Evolutionary conservation across 2,797 vertebrate species (phyloP).

Genomic region (Labeo calbasu): DNA sequence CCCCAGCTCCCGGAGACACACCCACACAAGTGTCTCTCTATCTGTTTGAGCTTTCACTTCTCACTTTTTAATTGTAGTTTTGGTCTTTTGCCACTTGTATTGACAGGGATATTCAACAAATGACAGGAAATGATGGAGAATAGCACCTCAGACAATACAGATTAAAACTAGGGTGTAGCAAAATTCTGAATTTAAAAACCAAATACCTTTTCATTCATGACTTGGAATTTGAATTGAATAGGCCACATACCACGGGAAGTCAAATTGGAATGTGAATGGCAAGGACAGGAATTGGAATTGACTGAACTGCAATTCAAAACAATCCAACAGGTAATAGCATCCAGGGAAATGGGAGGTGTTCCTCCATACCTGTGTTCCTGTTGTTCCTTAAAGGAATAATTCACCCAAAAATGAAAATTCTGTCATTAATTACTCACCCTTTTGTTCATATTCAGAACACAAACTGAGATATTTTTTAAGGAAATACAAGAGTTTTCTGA

Average conservation of each 20-base stretch:
- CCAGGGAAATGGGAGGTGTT: background rate
- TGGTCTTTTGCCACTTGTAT: background rate
- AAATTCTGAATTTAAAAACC: background rate
- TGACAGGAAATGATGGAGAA: background rate
- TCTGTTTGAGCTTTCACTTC: background rate
- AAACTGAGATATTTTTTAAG: too few species aligned
- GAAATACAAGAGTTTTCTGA: too few species aligned
- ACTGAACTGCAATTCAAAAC: slow-evolving; percentile 3
- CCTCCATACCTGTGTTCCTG: background rate
- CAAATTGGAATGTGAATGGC: slow-evolving; percentile 22
- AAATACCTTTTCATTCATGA: background rate
- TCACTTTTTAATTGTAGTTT: slow-evolving; percentile 2
- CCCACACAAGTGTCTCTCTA: slow-evolving; percentile 25
- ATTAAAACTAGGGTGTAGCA: background rate
- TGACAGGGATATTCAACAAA: background rate
- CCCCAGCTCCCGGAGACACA: slow-evolving; percentile 9
- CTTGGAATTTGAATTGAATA: slow-evolving; percentile 7
- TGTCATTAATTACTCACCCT: too few species aligned
- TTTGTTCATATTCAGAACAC: too few species aligned
- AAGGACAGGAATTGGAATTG: background rate
- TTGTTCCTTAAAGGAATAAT: background rate
- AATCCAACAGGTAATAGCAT: slow-evolving; percentile 1
- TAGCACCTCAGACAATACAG: background rate
- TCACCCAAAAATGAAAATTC: too few species aligned
- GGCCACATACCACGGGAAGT: slow-evolving; percentile 6